These are phyloP conservation scores for Lithophane semibrunnea DNA, from an alignment of 2,888 invertebrate species.

Conservation along the genomic window DNA sequence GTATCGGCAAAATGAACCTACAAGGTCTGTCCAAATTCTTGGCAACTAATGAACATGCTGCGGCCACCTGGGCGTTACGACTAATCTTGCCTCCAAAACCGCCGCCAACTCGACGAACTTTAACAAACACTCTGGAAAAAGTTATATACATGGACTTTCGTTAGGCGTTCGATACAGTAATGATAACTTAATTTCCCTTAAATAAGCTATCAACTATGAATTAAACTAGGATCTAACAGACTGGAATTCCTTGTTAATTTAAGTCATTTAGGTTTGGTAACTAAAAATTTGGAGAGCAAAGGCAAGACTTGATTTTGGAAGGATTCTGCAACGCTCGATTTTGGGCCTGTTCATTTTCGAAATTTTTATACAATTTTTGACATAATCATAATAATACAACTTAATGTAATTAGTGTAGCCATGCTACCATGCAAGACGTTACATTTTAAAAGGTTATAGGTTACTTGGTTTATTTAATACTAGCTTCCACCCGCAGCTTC, in stretches of 20 bases:
- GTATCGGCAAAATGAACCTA: constrained; percentile 91
- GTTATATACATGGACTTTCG: no score
- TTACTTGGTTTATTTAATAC: not conserved
- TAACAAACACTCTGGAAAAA: constrained; percentile 88
- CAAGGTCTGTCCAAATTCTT: constrained; percentile 90
- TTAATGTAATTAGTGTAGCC: not conserved
- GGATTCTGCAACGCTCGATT: not conserved
- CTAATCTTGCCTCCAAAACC: constrained; percentile 92
- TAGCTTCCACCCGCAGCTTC: no score
- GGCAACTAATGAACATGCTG: constrained; percentile 92
- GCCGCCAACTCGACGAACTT: constrained; percentile 92
- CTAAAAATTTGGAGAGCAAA: not conserved
- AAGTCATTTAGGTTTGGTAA: not conserved
- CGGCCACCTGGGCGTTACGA: constrained; percentile 88
- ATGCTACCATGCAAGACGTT: not conserved
- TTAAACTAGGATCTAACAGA: no score
- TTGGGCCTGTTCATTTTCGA: not conserved
- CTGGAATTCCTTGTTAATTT: not conserved
- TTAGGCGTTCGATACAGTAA: no score
- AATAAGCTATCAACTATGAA: no score
- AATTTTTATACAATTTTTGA: not conserved
- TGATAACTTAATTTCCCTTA: no score
- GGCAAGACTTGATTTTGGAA: not conserved
- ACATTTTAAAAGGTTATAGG: not conserved
- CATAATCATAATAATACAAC: no score